Conservation (phyloP, 1,140 invertebrate species). For the Drosophila varians region DNA sequence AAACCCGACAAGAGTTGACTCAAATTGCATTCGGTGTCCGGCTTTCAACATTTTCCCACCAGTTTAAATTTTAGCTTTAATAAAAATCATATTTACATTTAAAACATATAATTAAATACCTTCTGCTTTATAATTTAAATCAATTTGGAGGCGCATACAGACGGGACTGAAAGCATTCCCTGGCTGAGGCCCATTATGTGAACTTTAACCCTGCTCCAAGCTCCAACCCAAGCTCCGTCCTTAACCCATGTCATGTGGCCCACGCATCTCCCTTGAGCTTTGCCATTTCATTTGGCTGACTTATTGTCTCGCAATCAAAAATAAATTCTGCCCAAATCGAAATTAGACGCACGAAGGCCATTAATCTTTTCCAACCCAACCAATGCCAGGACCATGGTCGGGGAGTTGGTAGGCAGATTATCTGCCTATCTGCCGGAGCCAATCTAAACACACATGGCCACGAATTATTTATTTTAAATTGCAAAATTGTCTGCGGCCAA, state of each 20-base stretch:
- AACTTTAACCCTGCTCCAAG: conserved; percentile 17
- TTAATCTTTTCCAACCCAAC: conserved; percentile 53
- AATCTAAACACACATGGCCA: conserved; percentile 48
- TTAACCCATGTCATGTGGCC: conserved; percentile 33
- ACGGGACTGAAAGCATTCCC: conserved; percentile 1
- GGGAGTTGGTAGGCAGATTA: conserved; percentile 50
- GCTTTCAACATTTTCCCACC: conserved; percentile 6
- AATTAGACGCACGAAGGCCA: conserved; percentile 71
- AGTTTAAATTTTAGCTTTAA: background rate
- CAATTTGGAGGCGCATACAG: conserved; percentile 8
- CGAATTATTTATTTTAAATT: conserved; percentile 79
- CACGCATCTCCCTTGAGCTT: background rate
- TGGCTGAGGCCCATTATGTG: background rate
- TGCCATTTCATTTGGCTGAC: conserved; percentile 46
- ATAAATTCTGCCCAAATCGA: conserved; percentile 71
- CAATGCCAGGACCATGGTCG: conserved; percentile 26
- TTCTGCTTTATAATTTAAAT: conserved; percentile 7
- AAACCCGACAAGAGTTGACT: conserved; percentile 73
- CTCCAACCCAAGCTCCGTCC: background rate
- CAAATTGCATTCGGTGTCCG: conserved; percentile 76
- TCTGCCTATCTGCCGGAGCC: conserved; percentile 70
- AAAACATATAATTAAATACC: conserved; percentile 25
- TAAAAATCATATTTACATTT: conserved; percentile 9
- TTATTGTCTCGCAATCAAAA: conserved; percentile 54
- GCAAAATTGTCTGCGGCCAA: conserved; percentile 79